phyloP scores from a whole-genome alignment of 2,888 invertebrate genomes.

The Blastobasis lacticolella region DNA sequence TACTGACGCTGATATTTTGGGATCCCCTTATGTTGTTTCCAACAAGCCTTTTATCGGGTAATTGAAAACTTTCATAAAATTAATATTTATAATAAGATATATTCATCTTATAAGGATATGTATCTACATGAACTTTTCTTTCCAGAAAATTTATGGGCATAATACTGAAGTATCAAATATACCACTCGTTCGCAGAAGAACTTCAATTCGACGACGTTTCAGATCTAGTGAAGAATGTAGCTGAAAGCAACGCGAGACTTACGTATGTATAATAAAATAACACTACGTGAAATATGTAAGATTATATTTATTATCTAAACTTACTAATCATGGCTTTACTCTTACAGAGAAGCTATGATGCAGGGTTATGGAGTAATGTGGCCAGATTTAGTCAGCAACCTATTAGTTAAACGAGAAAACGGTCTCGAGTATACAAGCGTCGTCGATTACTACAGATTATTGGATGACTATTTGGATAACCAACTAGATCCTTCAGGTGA shows the following conservation, averaged over 20 bases:
- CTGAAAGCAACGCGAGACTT: conserved; percentile 49
- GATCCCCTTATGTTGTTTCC: conserved; percentile 61
- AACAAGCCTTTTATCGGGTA: conserved; percentile 74
- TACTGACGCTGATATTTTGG: conserved; percentile 63
- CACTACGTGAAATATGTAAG: no score
- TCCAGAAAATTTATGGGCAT: conserved; percentile 74
- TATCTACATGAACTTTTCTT: no score
- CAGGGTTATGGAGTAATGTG: conserved; percentile 60
- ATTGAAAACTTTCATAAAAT: conserved; percentile 14
- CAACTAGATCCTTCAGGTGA: conserved; percentile 51
- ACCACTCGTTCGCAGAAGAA: conserved; percentile 66
- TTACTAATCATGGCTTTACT: no score
- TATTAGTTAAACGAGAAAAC: conserved; percentile 60
- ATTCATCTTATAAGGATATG: neutral
- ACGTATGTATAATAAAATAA: conserved; percentile 39
- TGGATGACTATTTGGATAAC: conserved; percentile 69
- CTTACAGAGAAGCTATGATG: conserved; percentile 56
- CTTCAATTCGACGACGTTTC: conserved; percentile 48
- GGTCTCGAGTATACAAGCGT: conserved; percentile 65
- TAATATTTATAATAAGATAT: neutral
- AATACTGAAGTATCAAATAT: conserved; percentile 73
- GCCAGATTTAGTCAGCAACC: conserved; percentile 64
- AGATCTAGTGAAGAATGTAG: conserved; percentile 56
- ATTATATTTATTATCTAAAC: no score
- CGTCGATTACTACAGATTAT: conserved; percentile 69